Conservation (phyloP, 2,888 invertebrate genomes). For the Strigamia transsilvanica region DNA sequence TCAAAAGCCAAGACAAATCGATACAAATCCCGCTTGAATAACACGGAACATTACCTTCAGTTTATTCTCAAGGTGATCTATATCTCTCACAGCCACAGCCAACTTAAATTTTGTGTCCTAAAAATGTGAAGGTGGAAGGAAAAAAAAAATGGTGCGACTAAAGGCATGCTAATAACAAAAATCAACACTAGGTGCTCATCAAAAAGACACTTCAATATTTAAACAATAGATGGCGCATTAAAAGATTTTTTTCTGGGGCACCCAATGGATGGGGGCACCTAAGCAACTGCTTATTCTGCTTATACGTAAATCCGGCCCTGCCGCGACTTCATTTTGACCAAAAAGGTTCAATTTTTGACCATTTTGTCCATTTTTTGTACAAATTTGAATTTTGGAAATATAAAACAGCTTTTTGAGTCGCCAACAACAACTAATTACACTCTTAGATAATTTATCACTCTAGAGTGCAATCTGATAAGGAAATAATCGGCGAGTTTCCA, state of each 20-base stretch:
- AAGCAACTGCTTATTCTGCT: too few relatives aligned
- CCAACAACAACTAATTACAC: background rate
- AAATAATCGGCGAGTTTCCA: background rate
- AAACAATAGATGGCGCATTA: too few relatives aligned
- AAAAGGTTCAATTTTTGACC: too few relatives aligned
- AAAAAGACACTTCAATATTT: too few relatives aligned
- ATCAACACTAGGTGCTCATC: background rate
- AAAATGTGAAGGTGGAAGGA: background rate
- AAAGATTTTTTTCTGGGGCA: too few relatives aligned
- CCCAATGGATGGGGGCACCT: too few relatives aligned
- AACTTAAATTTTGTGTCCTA: slow-evolving; percentile 50
- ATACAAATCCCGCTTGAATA: background rate
- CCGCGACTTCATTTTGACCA: too few relatives aligned
- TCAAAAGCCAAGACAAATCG: background rate
- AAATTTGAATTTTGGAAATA: too few relatives aligned
- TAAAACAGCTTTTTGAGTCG: background rate
- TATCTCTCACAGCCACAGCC: slow-evolving; percentile 69
- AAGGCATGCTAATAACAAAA: background rate
- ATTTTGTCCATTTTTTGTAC: too few relatives aligned
- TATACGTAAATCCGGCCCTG: too few relatives aligned
- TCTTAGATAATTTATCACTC: background rate
- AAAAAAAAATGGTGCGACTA: background rate
- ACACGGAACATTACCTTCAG: slow-evolving; percentile 64
- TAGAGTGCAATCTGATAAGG: background rate
- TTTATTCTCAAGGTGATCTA: slow-evolving; percentile 70